These are phyloP conservation scores for Dioctria rufipes DNA, from an alignment of 2,888 invertebrate species.

Conservation along the genomic window DNA sequence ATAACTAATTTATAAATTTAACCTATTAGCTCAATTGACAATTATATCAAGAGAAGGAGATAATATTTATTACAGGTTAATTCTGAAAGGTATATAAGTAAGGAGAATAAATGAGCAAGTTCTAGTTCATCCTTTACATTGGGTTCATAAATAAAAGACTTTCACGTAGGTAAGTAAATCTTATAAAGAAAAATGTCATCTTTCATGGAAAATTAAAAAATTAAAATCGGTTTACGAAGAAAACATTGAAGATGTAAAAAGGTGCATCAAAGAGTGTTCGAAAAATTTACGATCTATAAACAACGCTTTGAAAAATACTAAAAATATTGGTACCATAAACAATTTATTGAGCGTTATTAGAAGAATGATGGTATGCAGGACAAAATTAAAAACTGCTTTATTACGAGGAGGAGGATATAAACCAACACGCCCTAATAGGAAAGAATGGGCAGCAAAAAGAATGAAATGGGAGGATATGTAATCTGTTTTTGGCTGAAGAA, in stretches of 20 bases:
- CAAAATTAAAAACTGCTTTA: conserved; percentile 15
- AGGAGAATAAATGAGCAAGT: neutral
- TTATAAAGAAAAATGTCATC: neutral
- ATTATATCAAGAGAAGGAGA: neutral
- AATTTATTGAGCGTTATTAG: conserved; percentile 16
- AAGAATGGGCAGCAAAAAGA: neutral
- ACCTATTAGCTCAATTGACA: neutral
- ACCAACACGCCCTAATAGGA: conserved; percentile 1
- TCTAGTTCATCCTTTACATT: neutral
- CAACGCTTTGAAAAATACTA: conserved; percentile 6
- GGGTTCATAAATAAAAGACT: neutral
- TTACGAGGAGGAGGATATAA: conserved; percentile 21
- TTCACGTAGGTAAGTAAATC: neutral
- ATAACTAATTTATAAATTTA: no score
- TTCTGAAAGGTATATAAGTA: neutral
- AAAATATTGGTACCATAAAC: conserved; percentile 4
- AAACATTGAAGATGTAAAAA: neutral
- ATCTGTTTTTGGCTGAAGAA: conserved; percentile 10
- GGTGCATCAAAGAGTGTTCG: neutral
- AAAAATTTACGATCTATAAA: neutral
- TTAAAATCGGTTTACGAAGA: neutral
- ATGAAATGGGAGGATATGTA: conserved; percentile 20
- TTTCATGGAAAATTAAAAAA: neutral
- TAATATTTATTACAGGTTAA: no score
- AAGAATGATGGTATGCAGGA: conserved; percentile 8